phyloP scores from a whole-genome alignment of 2,113 vertebrate genomes.

The Lates calcarifer region DNA sequence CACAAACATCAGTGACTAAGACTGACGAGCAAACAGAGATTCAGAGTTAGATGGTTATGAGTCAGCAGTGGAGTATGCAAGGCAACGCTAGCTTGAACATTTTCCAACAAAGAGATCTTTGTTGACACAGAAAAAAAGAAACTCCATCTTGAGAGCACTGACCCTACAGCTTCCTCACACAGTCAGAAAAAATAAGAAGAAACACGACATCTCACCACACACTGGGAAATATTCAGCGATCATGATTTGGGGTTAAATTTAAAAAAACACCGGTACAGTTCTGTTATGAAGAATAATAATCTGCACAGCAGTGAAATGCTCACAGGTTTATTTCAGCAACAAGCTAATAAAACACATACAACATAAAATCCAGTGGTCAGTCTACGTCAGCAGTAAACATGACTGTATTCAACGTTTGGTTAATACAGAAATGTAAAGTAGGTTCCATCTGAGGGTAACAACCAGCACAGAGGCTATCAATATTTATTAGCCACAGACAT shows the following conservation, averaged over 20 bases:
- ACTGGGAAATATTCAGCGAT: neutral
- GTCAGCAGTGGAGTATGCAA: slow-evolving; percentile 13
- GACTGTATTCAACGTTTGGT: too few species aligned
- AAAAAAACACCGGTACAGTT: too few species aligned
- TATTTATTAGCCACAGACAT: neutral
- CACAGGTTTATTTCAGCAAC: too few species aligned
- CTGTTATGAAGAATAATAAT: too few species aligned
- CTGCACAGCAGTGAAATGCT: too few species aligned
- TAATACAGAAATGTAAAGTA: too few species aligned
- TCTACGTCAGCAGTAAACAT: too few species aligned
- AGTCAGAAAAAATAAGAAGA: neutral
- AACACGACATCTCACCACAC: neutral
- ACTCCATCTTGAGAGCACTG: neutral
- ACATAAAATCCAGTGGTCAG: too few species aligned
- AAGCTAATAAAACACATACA: too few species aligned
- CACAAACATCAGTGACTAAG: slow-evolving; percentile 49
- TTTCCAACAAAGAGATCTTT: slow-evolving; percentile 3
- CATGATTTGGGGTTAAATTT: too few species aligned
- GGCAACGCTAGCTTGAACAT: neutral
- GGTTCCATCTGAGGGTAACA: too few species aligned
- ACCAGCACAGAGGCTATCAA: neutral
- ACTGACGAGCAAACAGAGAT: neutral
- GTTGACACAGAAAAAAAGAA: neutral
- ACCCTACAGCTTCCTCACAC: neutral
- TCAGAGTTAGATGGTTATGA: slow-evolving; percentile 1